Evolutionary conservation across 2,113 vertebrate species (phyloP).

Genomic region (Gambusia affinis): DNA sequence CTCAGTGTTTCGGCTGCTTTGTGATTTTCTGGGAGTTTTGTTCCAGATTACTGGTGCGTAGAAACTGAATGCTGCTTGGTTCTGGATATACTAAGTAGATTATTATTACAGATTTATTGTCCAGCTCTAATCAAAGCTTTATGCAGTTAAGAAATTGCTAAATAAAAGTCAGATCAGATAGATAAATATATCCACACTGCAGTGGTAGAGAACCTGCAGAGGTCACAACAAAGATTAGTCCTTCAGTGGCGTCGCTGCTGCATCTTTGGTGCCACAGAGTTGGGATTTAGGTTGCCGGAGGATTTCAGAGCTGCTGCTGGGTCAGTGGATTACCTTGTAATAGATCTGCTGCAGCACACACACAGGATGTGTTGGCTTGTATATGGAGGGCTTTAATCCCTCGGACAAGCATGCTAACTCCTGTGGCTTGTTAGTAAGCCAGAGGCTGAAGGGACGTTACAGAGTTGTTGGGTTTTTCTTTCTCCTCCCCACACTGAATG

Average conservation of each 20-base stretch:
- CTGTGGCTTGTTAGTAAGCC: constrained; percentile 16
- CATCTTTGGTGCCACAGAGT: constrained; percentile 31
- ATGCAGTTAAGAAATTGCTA: background rate
- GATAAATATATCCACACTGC: background rate
- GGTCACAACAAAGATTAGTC: background rate
- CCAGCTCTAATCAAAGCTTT: background rate
- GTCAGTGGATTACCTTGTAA: constrained; percentile 76
- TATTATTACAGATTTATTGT: no score
- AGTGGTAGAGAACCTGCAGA: constrained; percentile 1
- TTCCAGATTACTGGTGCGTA: no score
- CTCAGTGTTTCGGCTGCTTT: no score
- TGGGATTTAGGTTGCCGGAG: constrained; percentile 68
- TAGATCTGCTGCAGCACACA: constrained; percentile 54
- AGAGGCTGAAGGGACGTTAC: constrained; percentile 16
- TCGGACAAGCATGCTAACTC: constrained; percentile 43
- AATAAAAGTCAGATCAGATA: background rate
- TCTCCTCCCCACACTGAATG: background rate
- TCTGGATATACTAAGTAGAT: no score
- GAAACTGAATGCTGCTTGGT: no score
- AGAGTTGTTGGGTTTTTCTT: no score
- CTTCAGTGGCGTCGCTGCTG: constrained; percentile 22
- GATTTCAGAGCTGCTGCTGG: constrained; percentile 60
- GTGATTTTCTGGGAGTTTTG: no score
- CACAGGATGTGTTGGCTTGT: constrained; percentile 41
- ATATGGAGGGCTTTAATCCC: constrained; percentile 50